A percentile compares a stretch with the other conserved stretches of the same genome.
Evolutionary conservation across 2,113 vertebrate species (phyloP).

Genomic region (Campylomormyrus numenius): DNA sequence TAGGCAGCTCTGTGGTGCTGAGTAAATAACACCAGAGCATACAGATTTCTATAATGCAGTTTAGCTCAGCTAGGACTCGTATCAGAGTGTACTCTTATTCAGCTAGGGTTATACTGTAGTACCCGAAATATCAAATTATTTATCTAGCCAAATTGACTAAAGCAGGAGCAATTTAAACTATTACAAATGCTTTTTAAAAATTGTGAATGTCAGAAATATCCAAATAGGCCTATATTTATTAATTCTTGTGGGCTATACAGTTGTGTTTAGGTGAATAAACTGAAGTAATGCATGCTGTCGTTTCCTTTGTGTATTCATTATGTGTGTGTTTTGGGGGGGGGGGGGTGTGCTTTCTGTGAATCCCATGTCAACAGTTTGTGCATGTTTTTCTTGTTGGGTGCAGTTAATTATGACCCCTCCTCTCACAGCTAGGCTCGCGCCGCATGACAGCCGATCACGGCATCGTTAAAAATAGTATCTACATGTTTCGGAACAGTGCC

Average conservation of each 20-base stretch:
- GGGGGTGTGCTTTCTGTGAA: neutral
- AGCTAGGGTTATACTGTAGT: neutral
- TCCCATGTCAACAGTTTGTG: neutral
- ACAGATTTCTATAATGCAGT: neutral
- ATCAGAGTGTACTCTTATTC: neutral
- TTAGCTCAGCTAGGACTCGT: neutral
- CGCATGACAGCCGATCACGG: neutral
- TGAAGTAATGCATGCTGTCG: neutral
- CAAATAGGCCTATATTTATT: conserved; percentile 7
- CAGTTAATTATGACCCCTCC: neutral
- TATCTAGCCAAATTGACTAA: neutral
- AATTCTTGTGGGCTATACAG: neutral
- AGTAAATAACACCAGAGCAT: neutral
- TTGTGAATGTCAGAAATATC: neutral
- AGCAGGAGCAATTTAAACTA: neutral
- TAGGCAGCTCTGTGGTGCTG: neutral
- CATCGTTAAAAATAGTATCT: neutral
- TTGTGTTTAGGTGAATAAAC: neutral
- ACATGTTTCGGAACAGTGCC: neutral
- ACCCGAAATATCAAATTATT: neutral
- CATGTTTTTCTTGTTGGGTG: neutral
- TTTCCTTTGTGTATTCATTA: neutral
- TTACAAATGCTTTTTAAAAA: neutral
- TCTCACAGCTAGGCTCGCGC: neutral
- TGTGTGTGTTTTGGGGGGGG: neutral